phyloP scores from a whole-genome alignment of 2,888 invertebrate genomes.

The Oligia strigilis region DNA sequence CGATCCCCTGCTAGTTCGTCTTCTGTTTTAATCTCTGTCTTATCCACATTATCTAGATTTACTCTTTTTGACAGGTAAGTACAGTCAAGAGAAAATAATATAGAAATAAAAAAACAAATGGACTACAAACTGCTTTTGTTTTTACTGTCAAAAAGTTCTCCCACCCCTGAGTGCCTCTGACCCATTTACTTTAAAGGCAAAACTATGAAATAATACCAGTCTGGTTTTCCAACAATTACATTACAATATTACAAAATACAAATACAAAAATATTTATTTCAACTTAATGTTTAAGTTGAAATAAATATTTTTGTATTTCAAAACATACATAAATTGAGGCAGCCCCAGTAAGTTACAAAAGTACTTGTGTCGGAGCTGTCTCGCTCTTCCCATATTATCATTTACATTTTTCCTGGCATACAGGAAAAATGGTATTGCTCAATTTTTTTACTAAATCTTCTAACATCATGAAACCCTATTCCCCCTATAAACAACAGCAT shows the following conservation, averaged over 20 bases:
- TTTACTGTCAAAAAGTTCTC: not conserved
- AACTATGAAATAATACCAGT: not conserved
- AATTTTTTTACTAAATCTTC: not conserved
- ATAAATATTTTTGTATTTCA: too few species aligned
- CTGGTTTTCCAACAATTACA: not conserved
- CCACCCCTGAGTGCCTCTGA: not conserved
- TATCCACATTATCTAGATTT: too few species aligned
- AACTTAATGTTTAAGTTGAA: too few species aligned
- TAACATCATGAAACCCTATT: not conserved
- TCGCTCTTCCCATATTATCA: too few species aligned
- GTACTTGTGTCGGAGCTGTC: too few species aligned
- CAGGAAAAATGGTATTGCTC: not conserved
- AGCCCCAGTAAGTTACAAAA: too few species aligned
- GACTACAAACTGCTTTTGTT: not conserved
- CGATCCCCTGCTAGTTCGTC: too few species aligned
- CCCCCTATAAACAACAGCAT: conserved; percentile 9
- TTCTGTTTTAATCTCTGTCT: too few species aligned
- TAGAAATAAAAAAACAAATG: not conserved
- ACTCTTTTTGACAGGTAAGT: too few species aligned
- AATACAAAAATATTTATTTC: too few species aligned
- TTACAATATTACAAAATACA: too few species aligned
- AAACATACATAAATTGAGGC: too few species aligned
- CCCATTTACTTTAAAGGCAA: not conserved
- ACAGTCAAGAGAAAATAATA: not conserved
- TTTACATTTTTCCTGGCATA: not conserved